phyloP scores from a whole-genome alignment of 2,797 vertebrate genomes.

The Orestias chungarensis region DNA sequence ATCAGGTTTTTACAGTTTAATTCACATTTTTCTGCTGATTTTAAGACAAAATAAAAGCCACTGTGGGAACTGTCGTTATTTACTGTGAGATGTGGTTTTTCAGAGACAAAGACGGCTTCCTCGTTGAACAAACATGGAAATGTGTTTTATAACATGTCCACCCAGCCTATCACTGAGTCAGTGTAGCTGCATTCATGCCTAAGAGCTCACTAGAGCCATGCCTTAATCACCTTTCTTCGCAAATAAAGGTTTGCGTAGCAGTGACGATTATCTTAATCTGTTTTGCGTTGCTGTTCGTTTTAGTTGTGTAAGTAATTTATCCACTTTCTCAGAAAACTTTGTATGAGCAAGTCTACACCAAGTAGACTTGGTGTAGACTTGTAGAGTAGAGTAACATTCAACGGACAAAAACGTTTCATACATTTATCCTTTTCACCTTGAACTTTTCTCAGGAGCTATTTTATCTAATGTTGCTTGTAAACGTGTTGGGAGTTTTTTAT shows the following conservation, averaged over 20 bases:
- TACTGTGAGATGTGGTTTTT: constrained; percentile 95
- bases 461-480: not conserved
- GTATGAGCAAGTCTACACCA: no score
- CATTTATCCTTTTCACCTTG: no score
- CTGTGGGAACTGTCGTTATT: constrained; percentile 75
- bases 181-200: constrained; percentile 77
- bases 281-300: no score
- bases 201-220: constrained; percentile 80
- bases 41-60: not conserved
- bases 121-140: constrained; percentile 89
- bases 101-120: constrained; percentile 86
- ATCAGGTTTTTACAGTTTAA: not conserved
- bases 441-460: not conserved
- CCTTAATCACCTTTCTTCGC: constrained; percentile 41
- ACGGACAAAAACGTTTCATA: not conserved
- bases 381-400: no score
- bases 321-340: no score
- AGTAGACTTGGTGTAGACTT: no score
- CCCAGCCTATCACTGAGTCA: no score
- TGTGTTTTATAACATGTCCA: no score
- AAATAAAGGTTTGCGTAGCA: no score
- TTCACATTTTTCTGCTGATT: no score
- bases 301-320: no score
- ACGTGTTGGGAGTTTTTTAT: not conserved
- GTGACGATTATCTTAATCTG: no score